Evolutionary conservation across 2,113 vertebrate genomes (phyloP), one percentile per base, ranked within the genome.

Genomic region (Cathartes aura): DNA sequence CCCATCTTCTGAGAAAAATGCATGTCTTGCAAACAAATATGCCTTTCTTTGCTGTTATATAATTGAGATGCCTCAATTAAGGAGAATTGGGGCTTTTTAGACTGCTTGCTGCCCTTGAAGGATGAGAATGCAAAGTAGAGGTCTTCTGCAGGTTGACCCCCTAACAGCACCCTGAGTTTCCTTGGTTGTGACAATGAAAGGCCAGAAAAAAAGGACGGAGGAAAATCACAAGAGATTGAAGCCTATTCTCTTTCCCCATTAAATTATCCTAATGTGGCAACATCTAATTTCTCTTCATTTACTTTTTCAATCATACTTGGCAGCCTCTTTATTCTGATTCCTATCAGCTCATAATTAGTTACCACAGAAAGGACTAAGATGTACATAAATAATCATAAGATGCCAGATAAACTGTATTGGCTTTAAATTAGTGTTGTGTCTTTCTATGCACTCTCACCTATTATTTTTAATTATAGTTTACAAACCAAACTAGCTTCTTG

Each of bases 391-490:
- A 98, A 98, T 96, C 96, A 68, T 76, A 97, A 97, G 90, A 92
- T 92, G 91, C 95, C 97, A 95, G 95, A 96, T 93, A 96, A 98
- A 96, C 85, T 80, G 59, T 97, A 97, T 94, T n/a, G 66, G 95
- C 97, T 98, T 98, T 92, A 98, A 98, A 98, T 97, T 94, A 97
- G 91, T 70, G 86, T 93, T 55, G 14, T 71, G 86, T 94, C 86
- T 97, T 90, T 75, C 95, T 93, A 16, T 14, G 86, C 6, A 5
- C 84, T 85, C 93, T 92, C 89, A 67, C 95, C 95, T 98, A 93
- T 95, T 98, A 93, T 96, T 98, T 98, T 97, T 98, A 98, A 97
- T 98, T 97, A 96, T 55, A 71, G 89, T 96, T 97, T 95, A 96
- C 93, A 90, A 96, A 96, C 91, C 92, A 91, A 89, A 95, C 87